Percentiles rank a stretch among this genome's conserved stretches.
phyloP scores from a whole-genome alignment of 2,797 vertebrate genomes.

The Poliocrania exsul region DNA sequence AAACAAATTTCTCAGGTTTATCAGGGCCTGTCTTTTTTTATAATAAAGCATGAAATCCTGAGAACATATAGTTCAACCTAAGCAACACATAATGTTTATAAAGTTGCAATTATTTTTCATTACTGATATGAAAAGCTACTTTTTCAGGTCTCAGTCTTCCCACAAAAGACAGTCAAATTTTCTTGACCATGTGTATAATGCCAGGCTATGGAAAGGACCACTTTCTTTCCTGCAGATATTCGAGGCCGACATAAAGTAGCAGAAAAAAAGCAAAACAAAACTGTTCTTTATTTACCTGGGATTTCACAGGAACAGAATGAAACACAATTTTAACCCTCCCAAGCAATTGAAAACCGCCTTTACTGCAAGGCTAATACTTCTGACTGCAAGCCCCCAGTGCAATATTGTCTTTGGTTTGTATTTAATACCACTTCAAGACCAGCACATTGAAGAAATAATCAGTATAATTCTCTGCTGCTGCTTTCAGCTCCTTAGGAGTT shows the following conservation, averaged over 20 bases:
- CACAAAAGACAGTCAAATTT: neutral
- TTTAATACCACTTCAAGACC: neutral
- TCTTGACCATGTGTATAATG: neutral
- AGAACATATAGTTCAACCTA: neutral
- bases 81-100: neutral
- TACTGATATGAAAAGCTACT: neutral
- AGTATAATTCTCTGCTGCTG: neutral
- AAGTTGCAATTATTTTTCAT: neutral
- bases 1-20: neutral
- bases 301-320: neutral
- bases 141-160: neutral
- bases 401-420: neutral
- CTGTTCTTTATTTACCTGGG: neutral
- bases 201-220: neutral
- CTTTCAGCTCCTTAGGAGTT: neutral
- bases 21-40: neutral
- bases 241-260: neutral
- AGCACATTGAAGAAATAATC: slow-evolving; percentile 6
- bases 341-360: neutral
- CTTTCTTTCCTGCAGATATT: neutral
- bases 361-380: neutral
- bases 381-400: neutral
- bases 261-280: neutral
- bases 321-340: neutral
- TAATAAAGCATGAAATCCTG: neutral